Conservation (phyloP, 2,113 vertebrate species). For the human region DNA sequence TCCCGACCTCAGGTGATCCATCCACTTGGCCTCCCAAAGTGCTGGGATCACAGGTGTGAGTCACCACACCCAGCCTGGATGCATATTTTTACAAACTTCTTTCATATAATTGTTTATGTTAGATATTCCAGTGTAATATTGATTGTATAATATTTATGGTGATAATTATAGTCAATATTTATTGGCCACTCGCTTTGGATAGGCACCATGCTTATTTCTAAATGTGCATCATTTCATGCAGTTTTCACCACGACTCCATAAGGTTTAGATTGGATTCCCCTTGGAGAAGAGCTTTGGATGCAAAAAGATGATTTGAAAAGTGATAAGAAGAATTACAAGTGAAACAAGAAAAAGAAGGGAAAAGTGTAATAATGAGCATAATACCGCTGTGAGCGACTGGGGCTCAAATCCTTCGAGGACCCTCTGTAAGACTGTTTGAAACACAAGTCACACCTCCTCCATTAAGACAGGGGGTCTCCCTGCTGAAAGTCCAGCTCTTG, state of each 20-base stretch:
- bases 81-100: background rate
- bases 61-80: too few species aligned
- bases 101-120: background rate
- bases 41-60: too few species aligned
- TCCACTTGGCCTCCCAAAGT: too few species aligned
- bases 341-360: background rate
- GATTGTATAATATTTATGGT: background rate
- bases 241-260: background rate
- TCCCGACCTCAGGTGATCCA: too few species aligned
- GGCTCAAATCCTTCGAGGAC: background rate
- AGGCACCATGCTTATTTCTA: background rate
- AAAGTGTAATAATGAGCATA: fast-evolving
- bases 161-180: background rate
- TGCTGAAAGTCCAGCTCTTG: fast-evolving
- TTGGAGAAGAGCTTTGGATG: background rate
- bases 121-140: background rate
- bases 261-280: background rate
- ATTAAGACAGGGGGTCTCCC: too few species aligned
- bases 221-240: background rate
- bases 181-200: background rate
- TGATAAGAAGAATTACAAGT: background rate
- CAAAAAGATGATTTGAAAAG: background rate
- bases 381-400: fast-evolving
- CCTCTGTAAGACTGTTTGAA: background rate
- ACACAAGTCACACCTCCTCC: too few species aligned